Base-by-base conservation (phyloP, 2,113 vertebrate genomes). In the Halichoerus grypus region DNA sequence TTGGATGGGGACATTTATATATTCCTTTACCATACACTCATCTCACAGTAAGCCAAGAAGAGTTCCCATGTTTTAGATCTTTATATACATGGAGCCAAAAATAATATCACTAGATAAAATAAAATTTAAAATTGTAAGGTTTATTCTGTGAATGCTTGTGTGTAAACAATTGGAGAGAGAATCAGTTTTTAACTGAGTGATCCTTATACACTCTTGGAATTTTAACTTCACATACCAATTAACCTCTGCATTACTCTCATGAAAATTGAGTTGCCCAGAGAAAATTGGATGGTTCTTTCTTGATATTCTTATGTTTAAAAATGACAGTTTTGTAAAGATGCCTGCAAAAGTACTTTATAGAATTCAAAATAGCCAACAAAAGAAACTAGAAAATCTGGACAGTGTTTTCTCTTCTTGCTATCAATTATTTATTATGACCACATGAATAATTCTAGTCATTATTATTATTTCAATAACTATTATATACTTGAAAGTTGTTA, bases 201-300 rank as follows among this genome's bases (percentile, higher is more conserved):
- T 79, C 46, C 69, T 98, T 72, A 67, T 96, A 84, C 42, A 67
- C 59, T 95, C 91, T 97, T 96, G 88, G 96, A 98, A 98, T 98
- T 98, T 98, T 98, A 98, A 97, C 77, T 98, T 93, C 94, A 97
- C 96, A 96, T 97, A 91, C 86, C 94, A 98, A 98, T 98, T 98
- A 98, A 98, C 89, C 81, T 98, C 88, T 98, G 72, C 59, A 97
- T 98, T 98, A 97, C 92, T 96, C 96, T 94, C 69, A 98, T 97
- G 90, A 97, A 98, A 98, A 98, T 97, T 95, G 97, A 88, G 31
- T 88, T 95, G 51, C 57, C 5, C 33, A 65, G 51, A 97, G 76
- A 95, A 99, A 99, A 98, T 96, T 92, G 95, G 57, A 97, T 89
- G 26, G 26, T 95, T 98, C 88, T 84, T 97, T 97, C 82, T 97